Conservation (phyloP, 2,888 invertebrate genomes). For the Drosophila kambysellisi region DNA sequence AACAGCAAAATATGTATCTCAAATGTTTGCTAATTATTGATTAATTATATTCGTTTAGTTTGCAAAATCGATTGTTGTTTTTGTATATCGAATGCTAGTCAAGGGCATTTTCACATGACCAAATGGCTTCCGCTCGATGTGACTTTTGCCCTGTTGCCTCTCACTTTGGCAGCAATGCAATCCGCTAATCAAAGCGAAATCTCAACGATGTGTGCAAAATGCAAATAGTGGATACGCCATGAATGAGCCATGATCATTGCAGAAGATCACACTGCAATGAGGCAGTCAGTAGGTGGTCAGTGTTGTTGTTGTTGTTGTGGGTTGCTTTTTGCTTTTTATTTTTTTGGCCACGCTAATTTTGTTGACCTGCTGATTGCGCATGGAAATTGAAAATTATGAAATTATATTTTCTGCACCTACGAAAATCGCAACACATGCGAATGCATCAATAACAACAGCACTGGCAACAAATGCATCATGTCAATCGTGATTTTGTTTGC, state of each 20-base stretch:
- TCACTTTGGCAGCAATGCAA: conserved; percentile 43
- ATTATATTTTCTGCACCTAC: conserved; percentile 77
- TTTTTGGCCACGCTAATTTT: conserved; percentile 80
- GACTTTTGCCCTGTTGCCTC: conserved; percentile 51
- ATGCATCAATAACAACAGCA: conserved; percentile 42
- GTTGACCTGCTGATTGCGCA: conserved; percentile 80
- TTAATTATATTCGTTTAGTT: conserved; percentile 3
- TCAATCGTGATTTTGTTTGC: conserved; percentile 81
- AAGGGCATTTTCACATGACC: conserved; percentile 43
- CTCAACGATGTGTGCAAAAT: conserved; percentile 75
- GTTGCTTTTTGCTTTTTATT: conserved; percentile 13
- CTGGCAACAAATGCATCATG: conserved; percentile 72
- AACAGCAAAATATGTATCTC: background rate
- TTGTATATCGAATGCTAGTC: conserved; percentile 28
- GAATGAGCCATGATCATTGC: conserved; percentile 59
- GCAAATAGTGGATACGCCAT: conserved; percentile 57
- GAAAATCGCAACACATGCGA: conserved; percentile 54
- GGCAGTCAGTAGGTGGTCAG: conserved; percentile 49
- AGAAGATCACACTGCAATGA: conserved; percentile 48
- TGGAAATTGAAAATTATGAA: conserved; percentile 81
- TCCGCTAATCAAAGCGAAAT: conserved; percentile 56
- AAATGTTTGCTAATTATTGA: background rate
- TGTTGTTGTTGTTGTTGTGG: conserved; percentile 29
- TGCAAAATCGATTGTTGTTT: conserved; percentile 4
- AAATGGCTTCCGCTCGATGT: conserved; percentile 39